Conservation (phyloP, 2,888 invertebrate species). For the Hyposoter dolosus region DNA sequence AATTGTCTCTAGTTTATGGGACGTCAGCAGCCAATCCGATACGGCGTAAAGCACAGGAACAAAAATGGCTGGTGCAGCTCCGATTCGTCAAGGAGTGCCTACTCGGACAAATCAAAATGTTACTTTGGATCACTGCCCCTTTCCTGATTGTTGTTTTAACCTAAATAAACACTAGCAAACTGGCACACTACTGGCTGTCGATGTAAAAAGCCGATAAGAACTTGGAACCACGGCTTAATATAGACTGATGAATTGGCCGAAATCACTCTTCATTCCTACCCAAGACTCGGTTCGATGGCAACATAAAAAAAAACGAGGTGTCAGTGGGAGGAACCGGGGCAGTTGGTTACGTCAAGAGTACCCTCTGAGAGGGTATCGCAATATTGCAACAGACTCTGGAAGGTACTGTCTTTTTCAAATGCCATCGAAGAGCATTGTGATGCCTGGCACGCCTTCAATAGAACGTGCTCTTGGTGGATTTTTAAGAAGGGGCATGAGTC, state of each 20-base stretch:
- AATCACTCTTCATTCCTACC: conserved; percentile 69
- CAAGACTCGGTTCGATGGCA: conserved; percentile 5
- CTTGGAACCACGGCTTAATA: conserved; percentile 66
- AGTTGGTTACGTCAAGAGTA: conserved; percentile 31
- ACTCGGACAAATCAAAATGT: not conserved
- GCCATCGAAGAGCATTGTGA: conserved; percentile 70
- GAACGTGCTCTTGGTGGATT: conserved; percentile 74
- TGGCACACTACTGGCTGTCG: conserved; percentile 3
- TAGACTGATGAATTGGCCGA: conserved; percentile 71
- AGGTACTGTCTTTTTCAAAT: conserved; percentile 32
- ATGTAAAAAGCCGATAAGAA: conserved; percentile 36
- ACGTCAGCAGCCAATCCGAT: not conserved
- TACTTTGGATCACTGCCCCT: not conserved
- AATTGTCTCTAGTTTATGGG: conserved; percentile 5
- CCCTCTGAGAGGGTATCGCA: conserved; percentile 39
- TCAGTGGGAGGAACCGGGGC: not conserved
- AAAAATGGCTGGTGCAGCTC: not conserved
- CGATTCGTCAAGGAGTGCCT: conserved; percentile 23
- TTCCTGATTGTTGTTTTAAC: conserved; percentile 3
- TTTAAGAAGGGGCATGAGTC: conserved; percentile 5
- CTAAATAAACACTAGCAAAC: conserved; percentile 5
- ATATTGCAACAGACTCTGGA: conserved; percentile 61
- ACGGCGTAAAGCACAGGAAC: not conserved
- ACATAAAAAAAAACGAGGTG: conserved; percentile 9
- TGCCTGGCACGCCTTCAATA: conserved; percentile 76